phyloP scores from a whole-genome alignment of 2,888 invertebrate genomes.

The Gisinianus flammeolus region DNA sequence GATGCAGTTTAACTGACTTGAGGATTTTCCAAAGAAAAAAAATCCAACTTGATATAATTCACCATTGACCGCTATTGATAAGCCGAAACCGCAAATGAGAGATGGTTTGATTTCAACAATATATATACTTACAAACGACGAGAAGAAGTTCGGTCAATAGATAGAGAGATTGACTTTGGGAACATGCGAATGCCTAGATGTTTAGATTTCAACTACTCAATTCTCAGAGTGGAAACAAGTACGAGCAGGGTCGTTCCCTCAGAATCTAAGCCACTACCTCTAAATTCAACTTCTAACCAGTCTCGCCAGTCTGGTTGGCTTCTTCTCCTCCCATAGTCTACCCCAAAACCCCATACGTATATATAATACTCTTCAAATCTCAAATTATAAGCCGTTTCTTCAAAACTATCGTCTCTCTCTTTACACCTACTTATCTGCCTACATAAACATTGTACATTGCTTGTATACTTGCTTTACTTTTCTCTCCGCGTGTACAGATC shows the following conservation, averaged over 20 bases:
- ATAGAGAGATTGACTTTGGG: slow-evolving; percentile 36
- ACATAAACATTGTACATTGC: slow-evolving; percentile 4
- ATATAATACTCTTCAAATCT: background rate
- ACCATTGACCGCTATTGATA: background rate
- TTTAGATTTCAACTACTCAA: slow-evolving; percentile 32
- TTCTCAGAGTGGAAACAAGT: background rate
- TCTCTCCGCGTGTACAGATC: background rate
- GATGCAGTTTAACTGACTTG: too few species aligned
- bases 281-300: background rate
- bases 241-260: background rate
- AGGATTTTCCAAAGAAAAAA: too few species aligned
- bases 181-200: slow-evolving; percentile 39
- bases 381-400: background rate
- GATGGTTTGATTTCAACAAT: background rate
- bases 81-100: background rate
- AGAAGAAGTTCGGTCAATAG: slow-evolving; percentile 29
- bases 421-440: slow-evolving; percentile 20
- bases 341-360: background rate
- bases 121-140: background rate
- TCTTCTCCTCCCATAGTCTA: background rate
- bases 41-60: background rate
- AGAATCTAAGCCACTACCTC: background rate
- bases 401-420: background rate
- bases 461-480: background rate
- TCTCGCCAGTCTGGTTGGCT: slow-evolving; percentile 12